These are phyloP conservation scores for Hypercompe scribonia DNA, from an alignment of 2,888 invertebrate genomes.

Conservation along the genomic window DNA sequence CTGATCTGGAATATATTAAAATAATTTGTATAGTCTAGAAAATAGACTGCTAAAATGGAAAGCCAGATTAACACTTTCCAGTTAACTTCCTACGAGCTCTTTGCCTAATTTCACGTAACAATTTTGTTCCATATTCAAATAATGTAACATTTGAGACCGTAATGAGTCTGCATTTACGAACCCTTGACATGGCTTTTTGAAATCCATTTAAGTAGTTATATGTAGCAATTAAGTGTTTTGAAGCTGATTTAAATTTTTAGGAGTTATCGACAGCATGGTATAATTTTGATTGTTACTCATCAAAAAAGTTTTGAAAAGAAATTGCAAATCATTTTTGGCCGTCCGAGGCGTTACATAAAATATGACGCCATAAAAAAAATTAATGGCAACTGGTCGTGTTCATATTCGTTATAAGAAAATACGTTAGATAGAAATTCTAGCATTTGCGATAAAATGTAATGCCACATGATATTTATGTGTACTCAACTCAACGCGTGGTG, in stretches of 20 bases:
- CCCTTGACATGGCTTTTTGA: neutral
- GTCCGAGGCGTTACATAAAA: neutral
- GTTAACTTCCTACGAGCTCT: too few relatives aligned
- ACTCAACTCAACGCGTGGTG: neutral
- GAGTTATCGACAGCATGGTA: neutral
- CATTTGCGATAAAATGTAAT: neutral
- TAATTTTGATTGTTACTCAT: neutral
- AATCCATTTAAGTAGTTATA: neutral
- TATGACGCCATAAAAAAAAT: neutral
- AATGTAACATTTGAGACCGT: neutral
- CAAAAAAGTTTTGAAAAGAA: neutral
- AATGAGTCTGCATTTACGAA: neutral
- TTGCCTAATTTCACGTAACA: too few relatives aligned
- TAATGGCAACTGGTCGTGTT: neutral
- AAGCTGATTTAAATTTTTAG: neutral
- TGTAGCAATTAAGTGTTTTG: neutral
- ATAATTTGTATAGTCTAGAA: too few relatives aligned
- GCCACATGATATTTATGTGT: neutral
- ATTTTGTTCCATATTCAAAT: neutral
- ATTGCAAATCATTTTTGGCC: neutral
- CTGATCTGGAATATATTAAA: too few relatives aligned
- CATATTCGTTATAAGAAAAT: neutral
- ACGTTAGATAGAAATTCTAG: neutral
- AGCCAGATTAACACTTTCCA: too few relatives aligned
- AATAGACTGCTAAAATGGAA: too few relatives aligned